A percentile compares a stretch with the other conserved stretches of the same genome.
Evolutionary conservation across 2,888 invertebrate genomes (phyloP).

Genomic region (Cheilosia vulpina): DNA sequence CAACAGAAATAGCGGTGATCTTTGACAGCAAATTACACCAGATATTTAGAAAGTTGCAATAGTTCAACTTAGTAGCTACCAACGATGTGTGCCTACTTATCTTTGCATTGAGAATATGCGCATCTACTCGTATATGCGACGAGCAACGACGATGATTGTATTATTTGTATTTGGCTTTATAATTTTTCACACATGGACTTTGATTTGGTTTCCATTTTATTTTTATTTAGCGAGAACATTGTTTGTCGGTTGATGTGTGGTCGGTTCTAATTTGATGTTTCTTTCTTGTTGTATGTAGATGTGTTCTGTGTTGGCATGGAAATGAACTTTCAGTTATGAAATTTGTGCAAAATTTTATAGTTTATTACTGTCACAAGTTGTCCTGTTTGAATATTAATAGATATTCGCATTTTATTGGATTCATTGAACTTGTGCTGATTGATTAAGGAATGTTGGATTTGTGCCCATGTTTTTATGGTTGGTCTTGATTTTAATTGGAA

Average conservation of each 20-base stretch:
- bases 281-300: constrained; percentile 2
- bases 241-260: background rate
- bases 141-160: constrained; percentile 31
- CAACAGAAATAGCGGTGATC: constrained; percentile 50
- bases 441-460: background rate
- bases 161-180: constrained; percentile 36
- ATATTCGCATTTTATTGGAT: constrained; percentile 36
- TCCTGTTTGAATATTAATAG: constrained; percentile 37
- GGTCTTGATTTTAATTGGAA: background rate
- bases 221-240: constrained; percentile 13
- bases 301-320: constrained; percentile 37
- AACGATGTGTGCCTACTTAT: background rate
- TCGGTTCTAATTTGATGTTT: background rate
- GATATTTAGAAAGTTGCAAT: background rate
- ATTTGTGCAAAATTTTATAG: constrained; percentile 1
- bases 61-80: background rate
- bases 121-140: background rate
- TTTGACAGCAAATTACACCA: constrained; percentile 26
- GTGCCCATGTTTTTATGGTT: background rate
- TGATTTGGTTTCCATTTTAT: constrained; percentile 51
- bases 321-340: constrained; percentile 50
- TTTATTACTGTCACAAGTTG: constrained; percentile 31
- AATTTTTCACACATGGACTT: constrained; percentile 47
- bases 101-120: constrained; percentile 1
- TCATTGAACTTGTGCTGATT: constrained; percentile 31